phyloP scores from a whole-genome alignment of 2,113 vertebrate species.

The Leptobrachium ailaonicum region DNA sequence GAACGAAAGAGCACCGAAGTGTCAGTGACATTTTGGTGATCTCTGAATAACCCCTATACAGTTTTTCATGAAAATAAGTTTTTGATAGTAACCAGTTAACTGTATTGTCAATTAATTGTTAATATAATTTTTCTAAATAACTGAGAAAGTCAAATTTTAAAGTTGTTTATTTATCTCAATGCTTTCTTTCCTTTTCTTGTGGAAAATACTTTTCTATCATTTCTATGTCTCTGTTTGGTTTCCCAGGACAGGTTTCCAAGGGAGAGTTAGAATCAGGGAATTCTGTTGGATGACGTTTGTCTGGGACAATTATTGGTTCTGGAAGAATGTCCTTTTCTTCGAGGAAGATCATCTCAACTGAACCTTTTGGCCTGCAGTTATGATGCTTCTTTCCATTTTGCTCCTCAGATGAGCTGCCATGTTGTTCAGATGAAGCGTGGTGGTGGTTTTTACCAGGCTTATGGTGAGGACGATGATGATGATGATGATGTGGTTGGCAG shows the following conservation, averaged over 20 bases:
- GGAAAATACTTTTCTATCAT: not conserved
- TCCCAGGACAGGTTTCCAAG: slow-evolving; percentile 20
- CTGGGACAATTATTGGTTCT: slow-evolving; percentile 10
- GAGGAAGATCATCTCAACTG: not conserved
- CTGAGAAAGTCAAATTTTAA: not conserved
- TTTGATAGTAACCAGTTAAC: too few species aligned
- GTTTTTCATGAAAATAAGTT: too few species aligned
- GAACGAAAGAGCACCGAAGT: too few species aligned
- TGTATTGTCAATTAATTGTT: too few species aligned
- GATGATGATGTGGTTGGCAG: slow-evolving; percentile 1
- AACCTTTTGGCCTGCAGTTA: slow-evolving; percentile 19
- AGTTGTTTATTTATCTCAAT: not conserved
- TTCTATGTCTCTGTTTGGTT: not conserved
- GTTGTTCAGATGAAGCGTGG: not conserved
- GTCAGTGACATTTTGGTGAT: too few species aligned
- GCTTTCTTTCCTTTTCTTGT: not conserved
- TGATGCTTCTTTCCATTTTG: not conserved
- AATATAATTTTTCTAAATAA: too few species aligned
- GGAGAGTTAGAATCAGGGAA: slow-evolving; percentile 12
- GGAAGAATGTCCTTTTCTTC: not conserved
- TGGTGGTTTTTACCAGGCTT: slow-evolving; percentile 10
- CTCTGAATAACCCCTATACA: too few species aligned
- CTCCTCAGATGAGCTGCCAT: slow-evolving; percentile 40
- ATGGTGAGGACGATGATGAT: not conserved
- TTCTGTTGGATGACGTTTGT: not conserved